Evolutionary conservation across 2,797 vertebrate species (phyloP).

Genomic region (Vireo griseus): DNA sequence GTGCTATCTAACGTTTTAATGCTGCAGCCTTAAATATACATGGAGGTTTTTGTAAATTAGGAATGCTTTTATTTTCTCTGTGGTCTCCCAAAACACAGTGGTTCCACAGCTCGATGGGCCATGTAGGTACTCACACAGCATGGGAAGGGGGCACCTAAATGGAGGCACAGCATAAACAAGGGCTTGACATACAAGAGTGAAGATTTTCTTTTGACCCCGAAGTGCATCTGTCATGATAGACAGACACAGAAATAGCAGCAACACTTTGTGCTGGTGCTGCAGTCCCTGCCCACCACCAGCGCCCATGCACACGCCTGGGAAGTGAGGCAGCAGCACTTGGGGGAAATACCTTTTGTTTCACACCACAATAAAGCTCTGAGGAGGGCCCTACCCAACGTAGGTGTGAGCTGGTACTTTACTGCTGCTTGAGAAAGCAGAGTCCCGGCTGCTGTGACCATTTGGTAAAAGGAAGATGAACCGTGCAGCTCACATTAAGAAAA

Average conservation of each 20-base stretch:
- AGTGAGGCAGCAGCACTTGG: not conserved
- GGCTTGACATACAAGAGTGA: not conserved
- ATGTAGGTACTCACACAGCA: not conserved
- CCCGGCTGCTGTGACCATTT: not conserved
- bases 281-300: not conserved
- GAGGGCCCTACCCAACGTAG: not conserved
- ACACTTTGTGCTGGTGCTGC: not conserved
- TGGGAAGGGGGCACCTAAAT: not conserved
- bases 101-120: rapidly evolving
- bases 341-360: constrained; percentile 16
- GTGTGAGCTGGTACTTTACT: not conserved
- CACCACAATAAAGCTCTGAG: not conserved
- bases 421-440: not conserved
- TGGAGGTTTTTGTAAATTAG: not conserved
- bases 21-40: not conserved
- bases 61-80: not conserved
- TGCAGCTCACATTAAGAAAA: not conserved
- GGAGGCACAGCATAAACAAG: not conserved
- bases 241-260: not conserved
- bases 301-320: not conserved
- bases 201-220: not conserved
- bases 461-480: not conserved
- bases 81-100: not conserved
- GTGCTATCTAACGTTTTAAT: not conserved
- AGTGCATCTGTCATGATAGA: not conserved